Base-by-base conservation (phyloP, 2,797 vertebrate species). In the Mustela erminea region DNA sequence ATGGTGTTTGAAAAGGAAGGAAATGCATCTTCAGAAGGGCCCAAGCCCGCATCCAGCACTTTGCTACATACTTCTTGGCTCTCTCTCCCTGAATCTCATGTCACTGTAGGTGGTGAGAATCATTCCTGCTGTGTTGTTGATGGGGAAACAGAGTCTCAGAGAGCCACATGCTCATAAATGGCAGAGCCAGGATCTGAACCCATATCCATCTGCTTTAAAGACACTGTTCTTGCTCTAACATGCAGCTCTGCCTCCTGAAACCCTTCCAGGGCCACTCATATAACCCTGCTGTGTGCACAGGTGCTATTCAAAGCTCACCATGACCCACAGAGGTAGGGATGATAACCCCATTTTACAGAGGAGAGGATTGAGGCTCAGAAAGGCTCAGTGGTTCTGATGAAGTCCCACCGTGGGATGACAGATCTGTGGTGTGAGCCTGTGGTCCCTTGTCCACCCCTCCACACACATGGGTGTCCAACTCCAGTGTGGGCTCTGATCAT, bases 371-470 rank as follows among this genome's bases (percentile, higher is more conserved):
- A 49, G 52, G 46, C 49, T 90, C 9, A 2, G 85, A 35, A 58
- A 54, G 82, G 32, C 25, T 64, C 54, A 10, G 43, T 70, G 75
- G 72, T 88, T 94, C 41, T 41, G 56, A 17, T 25, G 35, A 32
- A 46, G 74, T 10, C 9, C 38, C 11, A 7, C 0, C 1, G 75
- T 21, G 21, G 70, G 41, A 46, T 5, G 23, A 29, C 35, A 14
- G 56, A 43, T 56, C n/a, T 95, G 27, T 18, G 56, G 43, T 14
- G 29, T 32, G 38, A 94, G 43, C 49, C 18, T 56, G 0, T 2
- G 23, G 9, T 3, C n/a, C 17, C 6, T 0, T 1, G n/a, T 17
- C 66, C 17, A 1, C 58, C 58, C 21, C 23, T 41, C 9, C 18
- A 9, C n/a, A 46, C 60, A 11, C 10, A 27, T 11, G 3, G 3